Conservation (phyloP, 2,888 invertebrate species). For the Phalera bucephala region DNA sequence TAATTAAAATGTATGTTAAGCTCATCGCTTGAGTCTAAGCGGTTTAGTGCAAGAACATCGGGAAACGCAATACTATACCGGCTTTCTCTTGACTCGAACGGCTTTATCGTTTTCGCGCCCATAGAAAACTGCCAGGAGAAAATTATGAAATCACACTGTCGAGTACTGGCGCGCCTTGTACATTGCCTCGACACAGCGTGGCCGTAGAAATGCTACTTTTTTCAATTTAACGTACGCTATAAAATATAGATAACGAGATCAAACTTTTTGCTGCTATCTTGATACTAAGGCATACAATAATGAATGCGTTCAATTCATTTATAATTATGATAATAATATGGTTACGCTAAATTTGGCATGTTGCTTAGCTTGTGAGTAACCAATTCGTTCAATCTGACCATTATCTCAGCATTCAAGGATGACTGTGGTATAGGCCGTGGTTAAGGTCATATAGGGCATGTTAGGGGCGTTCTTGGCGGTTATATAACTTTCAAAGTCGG, state of each 20-base stretch:
- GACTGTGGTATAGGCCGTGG: too few relatives aligned
- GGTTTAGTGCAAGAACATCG: constrained; percentile 55
- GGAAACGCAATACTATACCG: constrained; percentile 66
- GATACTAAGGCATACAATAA: constrained; percentile 3
- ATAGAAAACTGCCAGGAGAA: constrained; percentile 67
- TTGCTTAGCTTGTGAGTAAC: too few relatives aligned
- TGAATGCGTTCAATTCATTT: too few relatives aligned
- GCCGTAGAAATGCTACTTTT: not conserved
- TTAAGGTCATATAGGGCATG: too few relatives aligned
- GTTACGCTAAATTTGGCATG: too few relatives aligned
- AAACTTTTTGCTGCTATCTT: not conserved
- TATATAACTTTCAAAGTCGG: too few relatives aligned
- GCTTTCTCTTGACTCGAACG: constrained; percentile 66
- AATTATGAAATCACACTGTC: constrained; percentile 64
- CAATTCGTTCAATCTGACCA: too few relatives aligned
- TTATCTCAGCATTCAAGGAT: too few relatives aligned
- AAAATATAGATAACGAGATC: not conserved
- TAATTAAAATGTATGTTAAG: constrained; percentile 8
- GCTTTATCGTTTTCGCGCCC: constrained; percentile 58
- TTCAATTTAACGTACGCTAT: not conserved
- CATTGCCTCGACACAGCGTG: not conserved
- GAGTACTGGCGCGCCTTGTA: constrained; percentile 18
- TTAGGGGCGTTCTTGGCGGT: too few relatives aligned
- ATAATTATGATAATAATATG: too few relatives aligned
- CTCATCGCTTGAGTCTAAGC: constrained; percentile 38